A percentile compares a stretch with the other conserved stretches of the same genome.
Conservation (phyloP, 1,140 invertebrate species). For the Pachypeltis micranthus region DNA sequence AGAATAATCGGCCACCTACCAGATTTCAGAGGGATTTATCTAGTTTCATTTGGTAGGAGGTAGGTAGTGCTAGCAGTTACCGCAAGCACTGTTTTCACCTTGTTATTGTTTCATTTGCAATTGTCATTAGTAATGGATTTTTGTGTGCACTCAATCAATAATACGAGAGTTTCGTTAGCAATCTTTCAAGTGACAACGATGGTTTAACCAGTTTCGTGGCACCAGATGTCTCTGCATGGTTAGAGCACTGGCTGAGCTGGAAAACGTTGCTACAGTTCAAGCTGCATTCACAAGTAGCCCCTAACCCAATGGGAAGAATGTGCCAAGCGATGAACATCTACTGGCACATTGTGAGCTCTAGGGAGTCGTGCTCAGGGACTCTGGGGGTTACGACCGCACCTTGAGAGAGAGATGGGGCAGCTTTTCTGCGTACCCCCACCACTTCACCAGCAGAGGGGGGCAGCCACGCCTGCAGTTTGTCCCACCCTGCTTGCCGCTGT, state of each 20-base stretch:
- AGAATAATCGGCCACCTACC: too few relatives aligned
- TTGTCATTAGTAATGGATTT: neutral
- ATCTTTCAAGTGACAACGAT: neutral
- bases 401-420: too few relatives aligned
- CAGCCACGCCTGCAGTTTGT: too few relatives aligned
- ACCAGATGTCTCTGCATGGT: neutral
- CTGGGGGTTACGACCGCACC: too few relatives aligned
- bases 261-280: neutral
- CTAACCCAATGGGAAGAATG: too few relatives aligned
- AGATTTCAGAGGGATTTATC: neutral
- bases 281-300: neutral
- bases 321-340: too few relatives aligned
- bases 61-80: neutral
- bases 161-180: neutral
- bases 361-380: too few relatives aligned
- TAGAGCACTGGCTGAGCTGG: neutral
- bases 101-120: neutral
- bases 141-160: neutral
- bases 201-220: neutral
- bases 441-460: too few relatives aligned
- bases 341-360: too few relatives aligned
- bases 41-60: neutral
- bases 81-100: neutral
- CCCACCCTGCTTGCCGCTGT: too few relatives aligned
- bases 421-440: too few relatives aligned